Conservation (phyloP, 2,888 invertebrate species). For the Agriopis marginaria region DNA sequence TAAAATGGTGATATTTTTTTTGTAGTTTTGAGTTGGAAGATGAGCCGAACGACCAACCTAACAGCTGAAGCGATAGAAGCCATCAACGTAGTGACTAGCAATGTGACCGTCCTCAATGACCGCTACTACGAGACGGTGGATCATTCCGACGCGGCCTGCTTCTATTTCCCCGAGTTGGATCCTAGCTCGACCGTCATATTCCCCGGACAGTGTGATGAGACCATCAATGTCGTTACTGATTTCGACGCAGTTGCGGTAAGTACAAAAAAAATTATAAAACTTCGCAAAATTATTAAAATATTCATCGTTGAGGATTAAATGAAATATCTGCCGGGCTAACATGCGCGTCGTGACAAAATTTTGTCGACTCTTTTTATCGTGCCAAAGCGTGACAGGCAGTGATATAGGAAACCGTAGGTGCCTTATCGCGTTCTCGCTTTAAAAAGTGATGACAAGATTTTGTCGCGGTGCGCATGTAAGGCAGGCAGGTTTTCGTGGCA, state of each 20-base stretch:
- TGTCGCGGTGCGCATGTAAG: too few relatives aligned
- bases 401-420: too few relatives aligned
- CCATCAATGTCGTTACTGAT: constrained; percentile 61
- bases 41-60: constrained; percentile 53
- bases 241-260: constrained; percentile 58
- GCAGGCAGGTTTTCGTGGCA: too few relatives aligned
- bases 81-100: constrained; percentile 44
- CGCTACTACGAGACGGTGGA: constrained; percentile 52
- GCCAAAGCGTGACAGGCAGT: too few relatives aligned
- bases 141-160: constrained; percentile 56
- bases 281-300: neutral
- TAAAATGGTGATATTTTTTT: neutral
- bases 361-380: too few relatives aligned
- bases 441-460: too few relatives aligned
- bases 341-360: too few relatives aligned
- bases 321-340: too few relatives aligned
- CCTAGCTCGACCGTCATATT: constrained; percentile 49
- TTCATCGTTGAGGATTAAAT: too few relatives aligned
- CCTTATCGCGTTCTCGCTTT: too few relatives aligned
- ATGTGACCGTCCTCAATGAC: constrained; percentile 50
- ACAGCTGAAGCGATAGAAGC: constrained; percentile 34
- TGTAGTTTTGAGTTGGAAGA: constrained; percentile 68
- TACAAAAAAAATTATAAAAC: constrained; percentile 38
- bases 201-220: constrained; percentile 61
- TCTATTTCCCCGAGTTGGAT: constrained; percentile 55